A percentile compares a stretch with the other conserved stretches of the same genome.
Conservation (phyloP, 2,113 vertebrate species). For the Azemiops feae region DNA sequence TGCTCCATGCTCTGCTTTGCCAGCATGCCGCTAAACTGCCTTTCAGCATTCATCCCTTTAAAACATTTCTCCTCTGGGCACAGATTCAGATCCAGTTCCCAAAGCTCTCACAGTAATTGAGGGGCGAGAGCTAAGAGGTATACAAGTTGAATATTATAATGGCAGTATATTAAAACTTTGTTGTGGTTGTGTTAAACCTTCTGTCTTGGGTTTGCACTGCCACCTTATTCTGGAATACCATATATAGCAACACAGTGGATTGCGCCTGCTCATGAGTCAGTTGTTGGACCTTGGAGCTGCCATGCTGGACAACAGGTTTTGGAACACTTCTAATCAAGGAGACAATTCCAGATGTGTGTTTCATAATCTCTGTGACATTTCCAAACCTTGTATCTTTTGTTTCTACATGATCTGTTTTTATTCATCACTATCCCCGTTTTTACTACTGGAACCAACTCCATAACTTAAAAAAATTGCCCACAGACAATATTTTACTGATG, state of each 20-base stretch:
- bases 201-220: neutral
- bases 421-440: neutral
- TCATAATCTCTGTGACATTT: neutral
- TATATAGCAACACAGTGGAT: neutral
- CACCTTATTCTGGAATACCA: neutral
- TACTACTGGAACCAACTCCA: neutral
- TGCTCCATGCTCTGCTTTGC: conserved; percentile 30
- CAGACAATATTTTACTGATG: neutral
- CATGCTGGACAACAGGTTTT: neutral
- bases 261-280: neutral
- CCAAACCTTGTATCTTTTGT: neutral
- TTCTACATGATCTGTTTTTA: neutral
- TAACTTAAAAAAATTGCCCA: neutral
- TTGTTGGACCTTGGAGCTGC: neutral
- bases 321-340: neutral
- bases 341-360: neutral
- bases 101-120: conserved; percentile 38
- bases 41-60: conserved; percentile 62
- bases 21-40: conserved; percentile 54
- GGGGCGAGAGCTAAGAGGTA: conserved; percentile 12
- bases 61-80: conserved; percentile 52
- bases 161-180: neutral
- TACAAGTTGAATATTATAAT: conserved; percentile 49
- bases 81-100: conserved; percentile 54
- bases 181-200: neutral